Evolutionary conservation across 53 echinoderm and acorn worm genomes (phyloP).

Genomic region (Patiria pectinifera): DNA sequence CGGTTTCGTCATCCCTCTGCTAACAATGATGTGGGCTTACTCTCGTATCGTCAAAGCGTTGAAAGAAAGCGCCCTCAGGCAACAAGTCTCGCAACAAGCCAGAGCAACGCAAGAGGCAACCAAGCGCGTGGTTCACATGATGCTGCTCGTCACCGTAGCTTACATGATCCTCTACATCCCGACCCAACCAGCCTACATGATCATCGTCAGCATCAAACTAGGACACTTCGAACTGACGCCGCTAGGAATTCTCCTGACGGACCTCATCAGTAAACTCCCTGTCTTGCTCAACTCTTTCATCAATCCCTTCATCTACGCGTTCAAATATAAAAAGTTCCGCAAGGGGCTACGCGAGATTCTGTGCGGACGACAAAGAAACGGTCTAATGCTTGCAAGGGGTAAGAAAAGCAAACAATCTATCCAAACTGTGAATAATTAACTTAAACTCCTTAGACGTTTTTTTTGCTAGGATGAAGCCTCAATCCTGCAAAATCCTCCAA

Average conservation of each 20-base stretch:
- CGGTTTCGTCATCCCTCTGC: conserved; percentile 3
- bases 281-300: conserved; percentile 83
- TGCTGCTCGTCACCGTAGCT: conserved; percentile 18
- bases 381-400: too few relatives aligned
- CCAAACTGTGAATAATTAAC: too few relatives aligned
- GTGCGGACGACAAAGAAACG: too few relatives aligned
- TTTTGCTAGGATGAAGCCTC: too few relatives aligned
- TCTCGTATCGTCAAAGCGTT: not conserved
- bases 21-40: conserved; percentile 44
- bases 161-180: conserved; percentile 46
- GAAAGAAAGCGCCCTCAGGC: not conserved
- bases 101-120: conserved; percentile 3
- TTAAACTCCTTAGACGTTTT: too few relatives aligned
- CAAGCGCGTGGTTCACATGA: conserved; percentile 13
- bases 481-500: too few relatives aligned
- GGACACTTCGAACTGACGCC: not conserved
- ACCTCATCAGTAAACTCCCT: conserved; percentile 10
- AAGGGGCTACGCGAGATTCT: conserved; percentile 69
- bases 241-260: not conserved
- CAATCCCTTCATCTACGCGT: conserved; percentile 96
- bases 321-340: conserved; percentile 95
- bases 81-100: not conserved
- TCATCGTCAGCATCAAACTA: not conserved
- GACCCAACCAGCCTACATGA: conserved; percentile 48
- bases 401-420: too few relatives aligned